Conservation (phyloP, 2,113 vertebrate genomes). For the Otus sunia region DNA sequence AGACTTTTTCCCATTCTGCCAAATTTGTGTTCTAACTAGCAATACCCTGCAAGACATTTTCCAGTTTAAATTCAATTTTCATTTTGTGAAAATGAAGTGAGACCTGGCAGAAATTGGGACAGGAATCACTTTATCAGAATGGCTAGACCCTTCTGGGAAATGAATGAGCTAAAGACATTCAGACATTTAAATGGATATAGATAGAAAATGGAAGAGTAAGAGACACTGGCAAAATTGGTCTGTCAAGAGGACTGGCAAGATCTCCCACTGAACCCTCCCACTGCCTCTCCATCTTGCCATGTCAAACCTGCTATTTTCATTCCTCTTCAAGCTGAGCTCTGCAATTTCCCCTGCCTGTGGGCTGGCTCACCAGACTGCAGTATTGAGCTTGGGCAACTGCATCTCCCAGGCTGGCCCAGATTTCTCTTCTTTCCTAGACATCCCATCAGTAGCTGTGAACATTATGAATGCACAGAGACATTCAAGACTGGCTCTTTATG, state of each 20-base stretch:
- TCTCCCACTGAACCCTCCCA: background rate
- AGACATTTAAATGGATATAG: constrained; percentile 32
- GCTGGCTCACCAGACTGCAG: background rate
- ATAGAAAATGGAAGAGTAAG: background rate
- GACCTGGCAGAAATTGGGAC: background rate
- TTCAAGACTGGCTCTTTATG: background rate
- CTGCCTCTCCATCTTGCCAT: background rate
- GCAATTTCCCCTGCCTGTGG: background rate
- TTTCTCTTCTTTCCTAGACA: background rate
- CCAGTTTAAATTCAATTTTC: constrained; percentile 15
- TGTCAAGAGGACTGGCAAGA: background rate
- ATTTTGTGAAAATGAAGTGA: constrained; percentile 17
- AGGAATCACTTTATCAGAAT: constrained; percentile 18
- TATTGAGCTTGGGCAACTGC: no score
- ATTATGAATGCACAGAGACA: background rate
- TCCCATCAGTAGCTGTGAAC: background rate
- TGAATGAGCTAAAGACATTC: background rate
- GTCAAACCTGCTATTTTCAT: background rate
- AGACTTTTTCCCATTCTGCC: background rate
- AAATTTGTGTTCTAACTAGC: background rate
- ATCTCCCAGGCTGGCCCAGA: background rate
- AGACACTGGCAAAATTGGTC: background rate
- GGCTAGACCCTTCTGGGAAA: constrained; percentile 15
- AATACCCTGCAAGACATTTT: background rate
- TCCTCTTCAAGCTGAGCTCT: background rate